Conservation (phyloP, 2,888 invertebrate species). For the Nomada hirtipes region DNA sequence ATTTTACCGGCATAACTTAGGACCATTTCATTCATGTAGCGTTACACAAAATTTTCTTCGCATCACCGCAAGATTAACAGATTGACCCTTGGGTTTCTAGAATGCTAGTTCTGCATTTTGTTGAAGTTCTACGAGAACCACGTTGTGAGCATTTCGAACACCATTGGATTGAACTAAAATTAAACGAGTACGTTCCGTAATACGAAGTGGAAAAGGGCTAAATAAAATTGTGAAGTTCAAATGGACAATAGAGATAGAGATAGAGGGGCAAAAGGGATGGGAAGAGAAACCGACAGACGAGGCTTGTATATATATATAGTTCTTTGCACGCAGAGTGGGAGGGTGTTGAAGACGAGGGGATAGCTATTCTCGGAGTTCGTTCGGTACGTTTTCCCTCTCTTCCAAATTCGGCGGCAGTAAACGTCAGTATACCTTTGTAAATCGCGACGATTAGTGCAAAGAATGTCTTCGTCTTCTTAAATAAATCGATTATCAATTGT, state of each 20-base stretch:
- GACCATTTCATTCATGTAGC: too few relatives aligned
- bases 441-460: constrained; percentile 52
- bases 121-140: too few relatives aligned
- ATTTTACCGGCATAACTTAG: too few relatives aligned
- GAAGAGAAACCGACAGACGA: constrained; percentile 55
- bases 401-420: constrained; percentile 63
- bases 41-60: too few relatives aligned
- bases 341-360: constrained; percentile 53
- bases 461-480: constrained; percentile 20
- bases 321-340: constrained; percentile 59
- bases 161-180: too few relatives aligned
- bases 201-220: not conserved
- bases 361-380: constrained; percentile 81
- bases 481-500: not conserved
- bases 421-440: constrained; percentile 71
- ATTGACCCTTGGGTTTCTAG: too few relatives aligned
- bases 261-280: constrained; percentile 19
- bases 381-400: constrained; percentile 58
- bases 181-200: not conserved
- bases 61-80: too few relatives aligned
- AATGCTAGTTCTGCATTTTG: too few relatives aligned
- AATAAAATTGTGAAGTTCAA: constrained; percentile 2
- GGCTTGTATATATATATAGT: constrained; percentile 68
- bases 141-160: not conserved
- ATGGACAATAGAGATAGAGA: constrained; percentile 12